A percentile compares a stretch with the other conserved stretches of the same genome.
phyloP scores from a whole-genome alignment of 2,797 vertebrate genomes.

The Macroramphosus scolopax region DNA sequence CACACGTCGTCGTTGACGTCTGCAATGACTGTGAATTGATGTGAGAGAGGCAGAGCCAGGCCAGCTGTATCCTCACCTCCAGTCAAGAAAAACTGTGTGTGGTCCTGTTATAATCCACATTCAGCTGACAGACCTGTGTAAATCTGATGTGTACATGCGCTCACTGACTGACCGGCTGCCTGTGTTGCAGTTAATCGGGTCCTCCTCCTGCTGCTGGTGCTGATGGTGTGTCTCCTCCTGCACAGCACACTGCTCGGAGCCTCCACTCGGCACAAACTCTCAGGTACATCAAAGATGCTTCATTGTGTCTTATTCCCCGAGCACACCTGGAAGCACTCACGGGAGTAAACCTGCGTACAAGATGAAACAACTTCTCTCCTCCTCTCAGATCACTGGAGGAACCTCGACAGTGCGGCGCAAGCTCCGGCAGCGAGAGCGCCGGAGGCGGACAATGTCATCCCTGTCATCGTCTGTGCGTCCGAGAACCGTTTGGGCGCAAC shows the following conservation, averaged over 20 bases:
- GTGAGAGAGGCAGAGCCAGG: no score
- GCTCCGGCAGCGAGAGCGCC: not conserved
- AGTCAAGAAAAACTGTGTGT: no score
- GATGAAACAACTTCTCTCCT: not conserved
- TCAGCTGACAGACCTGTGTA: not conserved
- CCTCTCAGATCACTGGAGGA: slow-evolving; percentile 47
- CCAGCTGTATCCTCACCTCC: no score
- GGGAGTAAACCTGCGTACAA: no score
- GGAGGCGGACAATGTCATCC: slow-evolving; percentile 78
- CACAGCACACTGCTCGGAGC: slow-evolving; percentile 82
- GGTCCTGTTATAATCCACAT: no score
- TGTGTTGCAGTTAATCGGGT: slow-evolving; percentile 86
- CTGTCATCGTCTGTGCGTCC: slow-evolving; percentile 88
- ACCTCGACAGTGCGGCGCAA: not conserved
- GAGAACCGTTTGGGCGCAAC: slow-evolving; percentile 87
- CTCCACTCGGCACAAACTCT: slow-evolving; percentile 52
- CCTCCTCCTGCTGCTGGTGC: slow-evolving; percentile 84
- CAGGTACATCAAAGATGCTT: slow-evolving; percentile 68
- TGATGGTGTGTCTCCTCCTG: slow-evolving; percentile 84
- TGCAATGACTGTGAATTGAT: no score
- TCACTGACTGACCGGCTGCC: not conserved
- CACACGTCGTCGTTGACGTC: no score
- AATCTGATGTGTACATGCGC: not conserved
- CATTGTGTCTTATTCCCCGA: no score
- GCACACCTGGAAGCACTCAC: no score